These are phyloP conservation scores for Melanotaenia parkinsoni DNA, from an alignment of 2,797 vertebrate species.

Conservation along the genomic window DNA sequence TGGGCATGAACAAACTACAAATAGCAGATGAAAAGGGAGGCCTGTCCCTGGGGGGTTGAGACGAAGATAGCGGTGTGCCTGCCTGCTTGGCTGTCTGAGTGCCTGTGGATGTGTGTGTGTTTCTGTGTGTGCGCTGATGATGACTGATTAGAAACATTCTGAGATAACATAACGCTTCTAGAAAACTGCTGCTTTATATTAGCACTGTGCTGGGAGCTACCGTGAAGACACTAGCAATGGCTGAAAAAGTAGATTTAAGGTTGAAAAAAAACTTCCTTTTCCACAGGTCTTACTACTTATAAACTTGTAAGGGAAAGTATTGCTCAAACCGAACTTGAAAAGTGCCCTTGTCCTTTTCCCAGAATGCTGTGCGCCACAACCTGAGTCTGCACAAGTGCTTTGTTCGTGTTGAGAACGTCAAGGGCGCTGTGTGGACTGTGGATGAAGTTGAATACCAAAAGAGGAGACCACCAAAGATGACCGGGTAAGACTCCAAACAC, in stretches of 20 bases:
- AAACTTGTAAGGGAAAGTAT: slow-evolving; percentile 24
- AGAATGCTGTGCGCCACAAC: slow-evolving; percentile 99
- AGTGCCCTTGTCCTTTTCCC: slow-evolving; percentile 19
- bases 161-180: slow-evolving; percentile 67
- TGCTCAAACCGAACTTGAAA: slow-evolving; percentile 31
- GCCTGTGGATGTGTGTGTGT: slow-evolving; percentile 67
- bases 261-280: neutral
- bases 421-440: slow-evolving; percentile 98
- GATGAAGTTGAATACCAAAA: slow-evolving; percentile 99
- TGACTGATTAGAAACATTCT: slow-evolving; percentile 82
- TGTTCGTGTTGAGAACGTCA: slow-evolving; percentile 98
- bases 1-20: slow-evolving; percentile 94
- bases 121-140: slow-evolving; percentile 74
- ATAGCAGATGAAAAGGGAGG: slow-evolving; percentile 89
- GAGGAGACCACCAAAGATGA: slow-evolving; percentile 99
- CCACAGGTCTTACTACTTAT: slow-evolving; percentile 25
- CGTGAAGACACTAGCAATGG: slow-evolving; percentile 11
- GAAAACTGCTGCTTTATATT: slow-evolving; percentile 48
- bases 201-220: slow-evolving; percentile 32
- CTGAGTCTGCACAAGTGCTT: slow-evolving; percentile 99
- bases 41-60: slow-evolving; percentile 83
- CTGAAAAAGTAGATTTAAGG: slow-evolving; percentile 12
- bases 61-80: slow-evolving; percentile 77
- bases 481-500: slow-evolving; percentile 84
- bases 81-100: slow-evolving; percentile 68